A percentile compares a stretch with the other conserved stretches of the same genome.
phyloP scores from a whole-genome alignment of 2,888 invertebrate species.

The Dexiosoma caninum region DNA sequence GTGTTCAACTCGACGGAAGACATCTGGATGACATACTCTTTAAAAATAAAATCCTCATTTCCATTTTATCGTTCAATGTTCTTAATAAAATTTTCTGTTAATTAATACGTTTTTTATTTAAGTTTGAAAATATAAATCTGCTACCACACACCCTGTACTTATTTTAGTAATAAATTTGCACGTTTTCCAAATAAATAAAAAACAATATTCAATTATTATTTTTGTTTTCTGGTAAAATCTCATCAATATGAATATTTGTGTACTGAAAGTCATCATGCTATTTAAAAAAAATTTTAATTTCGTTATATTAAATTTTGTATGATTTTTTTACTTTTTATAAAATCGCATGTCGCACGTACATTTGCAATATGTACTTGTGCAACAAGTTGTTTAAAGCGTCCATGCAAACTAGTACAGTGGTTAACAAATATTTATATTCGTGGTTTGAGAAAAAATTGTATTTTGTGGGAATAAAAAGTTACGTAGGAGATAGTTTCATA shows the following conservation, averaged over 20 bases:
- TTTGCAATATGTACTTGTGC: constrained; percentile 61
- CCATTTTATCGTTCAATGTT: too few relatives aligned
- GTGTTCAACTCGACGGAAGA: too few relatives aligned
- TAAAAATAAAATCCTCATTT: too few relatives aligned
- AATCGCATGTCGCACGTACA: constrained; percentile 62
- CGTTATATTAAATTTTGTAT: constrained; percentile 10
- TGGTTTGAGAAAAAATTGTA: neutral
- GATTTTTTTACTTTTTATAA: constrained; percentile 29
- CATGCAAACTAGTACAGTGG: constrained; percentile 43
- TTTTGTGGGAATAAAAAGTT: neutral
- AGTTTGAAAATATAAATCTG: too few relatives aligned
- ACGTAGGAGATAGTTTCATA: too few relatives aligned
- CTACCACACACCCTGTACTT: too few relatives aligned
- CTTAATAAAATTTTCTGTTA: too few relatives aligned
- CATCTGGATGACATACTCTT: too few relatives aligned
- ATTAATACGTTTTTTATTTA: too few relatives aligned
- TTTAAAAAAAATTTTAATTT: constrained; percentile 32
- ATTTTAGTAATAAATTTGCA: constrained; percentile 47
- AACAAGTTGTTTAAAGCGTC: constrained; percentile 44
- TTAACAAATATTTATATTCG: neutral
- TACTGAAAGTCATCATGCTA: constrained; percentile 31
- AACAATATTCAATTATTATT: constrained; percentile 43
- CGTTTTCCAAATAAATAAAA: neutral
- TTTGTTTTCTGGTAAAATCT: neutral
- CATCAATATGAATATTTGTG: constrained; percentile 2